Evolutionary conservation across 2,888 invertebrate species (phyloP).

Genomic region (Taenaris catops): DNA sequence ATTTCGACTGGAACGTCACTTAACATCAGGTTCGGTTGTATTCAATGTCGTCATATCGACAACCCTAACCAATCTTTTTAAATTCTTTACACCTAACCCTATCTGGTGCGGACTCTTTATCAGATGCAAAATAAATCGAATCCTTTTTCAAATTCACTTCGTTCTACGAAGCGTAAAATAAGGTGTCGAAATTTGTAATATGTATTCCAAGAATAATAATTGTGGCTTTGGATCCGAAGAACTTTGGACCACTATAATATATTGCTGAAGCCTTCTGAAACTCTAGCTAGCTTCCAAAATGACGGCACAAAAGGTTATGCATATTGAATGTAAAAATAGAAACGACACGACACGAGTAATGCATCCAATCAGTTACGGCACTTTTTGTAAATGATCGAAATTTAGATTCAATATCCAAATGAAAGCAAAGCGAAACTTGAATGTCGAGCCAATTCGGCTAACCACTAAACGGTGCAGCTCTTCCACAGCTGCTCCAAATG

Average conservation of each 20-base stretch:
- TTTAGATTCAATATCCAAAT: conserved; percentile 18
- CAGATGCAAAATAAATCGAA: conserved; percentile 26
- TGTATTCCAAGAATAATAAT: no score
- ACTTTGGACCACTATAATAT: not conserved
- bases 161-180: conserved; percentile 45
- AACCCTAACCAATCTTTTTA: conserved; percentile 7
- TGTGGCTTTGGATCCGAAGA: no score
- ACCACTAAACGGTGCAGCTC: conserved; percentile 32
- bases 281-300: no score
- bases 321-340: no score
- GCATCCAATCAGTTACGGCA: no score
- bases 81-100: conserved; percentile 17
- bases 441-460: conserved; percentile 29
- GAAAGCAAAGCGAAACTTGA: conserved; percentile 21
- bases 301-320: no score
- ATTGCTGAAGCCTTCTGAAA: no score
- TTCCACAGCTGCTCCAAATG: conserved; percentile 35
- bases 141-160: conserved; percentile 36
- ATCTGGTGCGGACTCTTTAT: conserved; percentile 22
- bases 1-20: no score
- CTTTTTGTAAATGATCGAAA: conserved; percentile 13
- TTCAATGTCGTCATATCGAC: no score
- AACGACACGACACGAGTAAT: no score
- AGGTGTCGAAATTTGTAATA: no score
- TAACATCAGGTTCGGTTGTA: no score